Base-by-base conservation (phyloP, 1,140 invertebrate species). In the Bradysia coprophila region DNA sequence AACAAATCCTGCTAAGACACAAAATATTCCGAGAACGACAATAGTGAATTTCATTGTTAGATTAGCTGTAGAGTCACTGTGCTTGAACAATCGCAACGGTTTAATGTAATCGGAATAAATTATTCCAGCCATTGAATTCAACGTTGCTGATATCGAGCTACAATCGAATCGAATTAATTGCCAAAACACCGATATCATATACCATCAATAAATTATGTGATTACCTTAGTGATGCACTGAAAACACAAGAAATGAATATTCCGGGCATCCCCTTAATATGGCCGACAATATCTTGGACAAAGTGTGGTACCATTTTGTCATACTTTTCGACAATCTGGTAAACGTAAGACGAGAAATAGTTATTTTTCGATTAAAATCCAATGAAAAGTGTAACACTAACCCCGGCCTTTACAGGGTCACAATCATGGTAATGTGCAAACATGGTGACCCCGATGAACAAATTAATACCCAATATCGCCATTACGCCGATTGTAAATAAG, bases 121-220 rank as follows among this genome's bases (percentile, higher is more conserved):
- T 0, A 81, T 76, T 1, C 79, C 80, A 1, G 80, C 69, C 62
- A 84, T 67, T 2, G 81, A 80, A 54, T 82, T 83, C 2, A 84
- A 53, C 1, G 72, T 75, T 9, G 75, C 76, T 0, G 76, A 79
- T 62, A 79, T 74, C 11, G 76, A 79, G 55, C 81, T 85, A 52
- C n/a, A n/a, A 46, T 61, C 50, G 15, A 42, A 32, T 38, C 22
- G 15, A 38, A 4, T 39, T 5, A 20, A 10, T 40, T 21, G 23
- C 24, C 28, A 42, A 45, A 42, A 5, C n/a, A n/a, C n/a, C n/a
- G n/a, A n/a, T n/a, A n/a, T n/a, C n/a, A n/a, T n/a, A n/a, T n/a
- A n/a, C n/a, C n/a, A n/a, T n/a, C n/a, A n/a, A n/a, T n/a, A n/a
- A n/a, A n/a, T n/a, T n/a, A n/a, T n/a, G n/a, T n/a, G n/a, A 21